Evolutionary conservation across 1,140 invertebrate genomes (phyloP).

Genomic region (Nasonia giraulti): DNA sequence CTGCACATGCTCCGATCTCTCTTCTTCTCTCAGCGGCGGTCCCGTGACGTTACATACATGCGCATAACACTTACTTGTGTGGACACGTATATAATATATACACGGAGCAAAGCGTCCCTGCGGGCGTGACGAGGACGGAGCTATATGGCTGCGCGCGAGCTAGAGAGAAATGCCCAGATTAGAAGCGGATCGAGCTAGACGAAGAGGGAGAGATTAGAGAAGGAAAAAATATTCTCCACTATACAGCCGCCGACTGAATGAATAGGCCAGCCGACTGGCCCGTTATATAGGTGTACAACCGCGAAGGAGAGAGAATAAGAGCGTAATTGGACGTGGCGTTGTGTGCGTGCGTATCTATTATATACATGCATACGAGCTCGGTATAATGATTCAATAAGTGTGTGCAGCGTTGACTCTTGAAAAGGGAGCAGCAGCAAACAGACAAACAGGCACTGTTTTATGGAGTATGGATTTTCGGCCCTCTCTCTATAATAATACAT

Average conservation of each 20-base stretch:
- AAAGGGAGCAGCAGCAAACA: neutral
- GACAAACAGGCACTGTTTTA: neutral
- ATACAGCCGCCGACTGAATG: neutral
- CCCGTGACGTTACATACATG: neutral
- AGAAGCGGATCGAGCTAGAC: neutral
- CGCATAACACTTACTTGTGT: neutral
- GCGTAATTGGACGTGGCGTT: neutral
- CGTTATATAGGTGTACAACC: neutral
- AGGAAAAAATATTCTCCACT: neutral
- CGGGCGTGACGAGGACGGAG: constrained; percentile 2
- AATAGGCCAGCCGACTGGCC: neutral
- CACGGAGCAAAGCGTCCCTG: neutral
- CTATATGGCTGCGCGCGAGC: neutral
- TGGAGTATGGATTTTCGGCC: neutral
- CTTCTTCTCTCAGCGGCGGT: neutral
- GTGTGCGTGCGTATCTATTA: neutral
- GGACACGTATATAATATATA: no score
- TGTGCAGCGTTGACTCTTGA: neutral
- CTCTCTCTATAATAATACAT: neutral
- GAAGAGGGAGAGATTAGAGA: neutral
- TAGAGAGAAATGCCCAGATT: neutral
- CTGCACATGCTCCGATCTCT: no score
- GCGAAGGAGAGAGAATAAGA: neutral
- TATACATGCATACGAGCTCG: neutral
- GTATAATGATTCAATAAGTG: neutral